Percentiles rank a stretch among this genome's conserved stretches.
phyloP scores from a whole-genome alignment of 2,797 vertebrate genomes.

The Tiaroga cobitis region DNA sequence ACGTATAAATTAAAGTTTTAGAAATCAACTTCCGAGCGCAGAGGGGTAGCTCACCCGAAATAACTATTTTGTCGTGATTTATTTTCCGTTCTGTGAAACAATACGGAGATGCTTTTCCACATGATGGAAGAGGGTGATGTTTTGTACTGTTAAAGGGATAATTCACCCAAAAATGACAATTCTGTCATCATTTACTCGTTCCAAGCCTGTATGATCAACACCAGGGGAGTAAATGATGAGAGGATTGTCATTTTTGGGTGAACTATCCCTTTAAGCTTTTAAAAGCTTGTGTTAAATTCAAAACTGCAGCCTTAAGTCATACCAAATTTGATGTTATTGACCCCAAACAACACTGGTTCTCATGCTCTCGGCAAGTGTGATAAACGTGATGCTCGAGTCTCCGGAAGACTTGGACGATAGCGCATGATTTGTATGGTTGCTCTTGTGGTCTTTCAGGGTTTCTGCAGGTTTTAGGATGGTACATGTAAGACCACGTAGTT shows the following conservation, averaged over 20 bases:
- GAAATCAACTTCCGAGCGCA: background rate
- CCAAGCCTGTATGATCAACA: too few relatives aligned
- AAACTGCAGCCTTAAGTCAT: background rate
- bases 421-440: background rate
- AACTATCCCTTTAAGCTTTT: too few relatives aligned
- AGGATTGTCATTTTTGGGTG: too few relatives aligned
- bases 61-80: background rate
- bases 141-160: background rate
- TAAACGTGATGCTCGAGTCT: background rate
- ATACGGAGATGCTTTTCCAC: background rate
- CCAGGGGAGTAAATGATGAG: too few relatives aligned
- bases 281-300: background rate
- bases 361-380: background rate
- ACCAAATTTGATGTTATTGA: background rate
- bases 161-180: too few relatives aligned
- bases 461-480: background rate
- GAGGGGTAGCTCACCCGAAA: background rate
- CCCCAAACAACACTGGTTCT: background rate
- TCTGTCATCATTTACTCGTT: too few relatives aligned
- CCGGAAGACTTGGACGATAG: too few relatives aligned
- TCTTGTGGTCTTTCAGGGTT: background rate
- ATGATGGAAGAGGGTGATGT: background rate
- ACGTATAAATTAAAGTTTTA: background rate
- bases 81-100: background rate
- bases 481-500: background rate